Evolutionary conservation across 2,113 vertebrate genomes (phyloP).

Genomic region (Eulemur rufifrons): DNA sequence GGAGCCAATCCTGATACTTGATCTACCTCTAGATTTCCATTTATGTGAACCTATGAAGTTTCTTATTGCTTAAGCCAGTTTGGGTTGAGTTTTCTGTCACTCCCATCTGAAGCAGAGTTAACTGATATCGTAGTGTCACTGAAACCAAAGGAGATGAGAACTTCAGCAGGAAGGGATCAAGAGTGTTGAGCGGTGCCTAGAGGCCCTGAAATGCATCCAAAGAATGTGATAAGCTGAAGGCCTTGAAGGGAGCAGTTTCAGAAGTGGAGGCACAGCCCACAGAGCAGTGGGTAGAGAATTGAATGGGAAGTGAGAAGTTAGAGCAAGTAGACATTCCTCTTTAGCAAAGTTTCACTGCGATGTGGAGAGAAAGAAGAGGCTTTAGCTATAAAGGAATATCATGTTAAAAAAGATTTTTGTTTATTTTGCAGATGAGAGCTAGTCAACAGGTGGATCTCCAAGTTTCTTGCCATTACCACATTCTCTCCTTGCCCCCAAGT

Average conservation of each 20-base stretch:
- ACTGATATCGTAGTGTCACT: no score
- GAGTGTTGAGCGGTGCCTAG: neutral
- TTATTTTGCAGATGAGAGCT: conserved; percentile 3
- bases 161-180: neutral
- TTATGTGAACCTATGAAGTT: neutral
- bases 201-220: neutral
- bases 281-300: fast-evolving
- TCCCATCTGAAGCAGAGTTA: neutral
- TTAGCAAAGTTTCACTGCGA: neutral
- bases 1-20: neutral
- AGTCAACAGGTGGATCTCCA: neutral
- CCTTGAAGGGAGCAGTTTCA: neutral
- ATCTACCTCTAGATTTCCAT: neutral
- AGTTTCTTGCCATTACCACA: neutral
- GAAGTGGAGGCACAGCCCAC: neutral
- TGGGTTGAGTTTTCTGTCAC: neutral
- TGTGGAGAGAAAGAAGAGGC: neutral
- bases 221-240: neutral
- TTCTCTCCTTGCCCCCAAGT: neutral
- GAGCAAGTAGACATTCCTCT: neutral
- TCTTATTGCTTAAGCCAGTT: neutral
- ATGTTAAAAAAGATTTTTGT: neutral
- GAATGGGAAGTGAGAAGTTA: no score
- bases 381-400: neutral
- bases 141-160: neutral